phyloP scores from a whole-genome alignment of 2,797 vertebrate species.

The Eptatretus atami region DNA sequence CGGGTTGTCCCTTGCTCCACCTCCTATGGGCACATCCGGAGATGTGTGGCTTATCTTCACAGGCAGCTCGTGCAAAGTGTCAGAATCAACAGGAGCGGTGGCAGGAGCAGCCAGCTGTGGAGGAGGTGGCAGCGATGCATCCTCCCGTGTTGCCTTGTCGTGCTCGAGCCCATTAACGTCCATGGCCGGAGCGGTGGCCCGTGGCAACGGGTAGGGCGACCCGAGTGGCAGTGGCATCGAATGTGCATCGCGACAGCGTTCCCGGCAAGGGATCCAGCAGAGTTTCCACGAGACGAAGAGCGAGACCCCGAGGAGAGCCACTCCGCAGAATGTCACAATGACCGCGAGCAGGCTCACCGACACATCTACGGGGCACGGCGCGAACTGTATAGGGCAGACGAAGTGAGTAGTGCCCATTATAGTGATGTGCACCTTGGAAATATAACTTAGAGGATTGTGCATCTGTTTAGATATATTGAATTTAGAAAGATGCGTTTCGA shows the following conservation, averaged over 20 bases:
- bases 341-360: constrained; percentile 59
- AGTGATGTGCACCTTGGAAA: too few relatives aligned
- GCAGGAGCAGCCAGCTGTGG: constrained; percentile 2
- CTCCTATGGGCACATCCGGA: constrained; percentile 52
- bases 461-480: too few relatives aligned
- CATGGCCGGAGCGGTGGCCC: neutral
- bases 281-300: constrained; percentile 86
- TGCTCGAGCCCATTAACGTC: constrained; percentile 2
- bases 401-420: too few relatives aligned
- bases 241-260: constrained; percentile 26
- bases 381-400: too few relatives aligned
- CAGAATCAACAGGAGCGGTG: neutral
- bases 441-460: too few relatives aligned
- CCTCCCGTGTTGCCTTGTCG: constrained; percentile 5
- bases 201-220: neutral
- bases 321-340: constrained; percentile 64
- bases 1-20: neutral
- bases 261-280: constrained; percentile 69
- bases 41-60: constrained; percentile 98
- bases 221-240: constrained; percentile 12
- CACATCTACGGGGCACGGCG: constrained; percentile 25
- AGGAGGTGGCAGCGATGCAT: neutral
- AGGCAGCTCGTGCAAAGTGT: constrained; percentile 27
- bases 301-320: constrained; percentile 54
- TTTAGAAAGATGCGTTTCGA: too few relatives aligned